Percentiles rank a stretch among this genome's conserved stretches.
Conservation (phyloP, 2,888 invertebrate species). For the Parnassius orleans region DNA sequence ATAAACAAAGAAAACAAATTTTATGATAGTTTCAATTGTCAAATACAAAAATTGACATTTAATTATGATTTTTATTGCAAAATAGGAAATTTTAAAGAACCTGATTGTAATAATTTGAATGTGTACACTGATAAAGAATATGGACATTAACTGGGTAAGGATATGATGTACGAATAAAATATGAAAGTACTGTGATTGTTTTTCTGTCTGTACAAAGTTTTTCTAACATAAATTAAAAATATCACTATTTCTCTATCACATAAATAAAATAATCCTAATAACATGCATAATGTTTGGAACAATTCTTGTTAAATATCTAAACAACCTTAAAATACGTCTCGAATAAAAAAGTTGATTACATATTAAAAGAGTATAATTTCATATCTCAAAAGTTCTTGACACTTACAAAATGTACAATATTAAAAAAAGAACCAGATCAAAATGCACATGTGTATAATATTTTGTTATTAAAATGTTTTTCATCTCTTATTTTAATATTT, state of each 20-base stretch:
- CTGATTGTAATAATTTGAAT: background rate
- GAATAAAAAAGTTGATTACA: background rate
- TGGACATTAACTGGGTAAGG: slow-evolving; percentile 9
- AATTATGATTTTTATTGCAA: too few relatives aligned
- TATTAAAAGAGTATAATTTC: slow-evolving; percentile 18
- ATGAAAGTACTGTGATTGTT: too few relatives aligned
- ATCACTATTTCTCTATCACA: slow-evolving; percentile 54
- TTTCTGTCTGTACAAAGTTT: slow-evolving; percentile 12
- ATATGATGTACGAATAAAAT: background rate
- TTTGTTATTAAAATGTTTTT: background rate
- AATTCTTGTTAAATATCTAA: slow-evolving; percentile 19
- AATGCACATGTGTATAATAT: slow-evolving; percentile 1
- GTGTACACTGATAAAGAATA: slow-evolving; percentile 3
- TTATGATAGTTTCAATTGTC: too few relatives aligned
- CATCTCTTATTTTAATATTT: background rate
- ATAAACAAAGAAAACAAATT: too few relatives aligned
- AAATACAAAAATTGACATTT: too few relatives aligned
- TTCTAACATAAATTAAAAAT: slow-evolving; percentile 30
- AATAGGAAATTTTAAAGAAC: too few relatives aligned
- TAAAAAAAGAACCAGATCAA: slow-evolving; percentile 4
- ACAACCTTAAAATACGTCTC: slow-evolving; percentile 19
- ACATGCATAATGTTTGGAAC: slow-evolving; percentile 19
- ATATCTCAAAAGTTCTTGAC: slow-evolving; percentile 15
- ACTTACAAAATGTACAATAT: slow-evolving; percentile 16
- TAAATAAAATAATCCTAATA: slow-evolving; percentile 37